These are phyloP conservation scores for Vandiemenella viatica DNA, from an alignment of 2,888 invertebrate species.

Conservation along the genomic window DNA sequence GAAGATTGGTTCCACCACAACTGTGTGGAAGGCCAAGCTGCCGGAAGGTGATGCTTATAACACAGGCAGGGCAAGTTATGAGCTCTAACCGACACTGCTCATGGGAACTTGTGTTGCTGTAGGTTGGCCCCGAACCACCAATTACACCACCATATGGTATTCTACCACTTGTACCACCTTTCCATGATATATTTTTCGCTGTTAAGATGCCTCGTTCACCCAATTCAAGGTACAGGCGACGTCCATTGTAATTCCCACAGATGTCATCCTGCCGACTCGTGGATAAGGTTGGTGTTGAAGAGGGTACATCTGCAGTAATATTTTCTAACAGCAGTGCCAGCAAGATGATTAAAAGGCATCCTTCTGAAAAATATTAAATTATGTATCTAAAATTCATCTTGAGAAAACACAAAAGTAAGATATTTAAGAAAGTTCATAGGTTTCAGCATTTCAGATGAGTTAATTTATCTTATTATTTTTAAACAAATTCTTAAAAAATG, in stretches of 20 bases:
- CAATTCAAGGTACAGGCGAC: slow-evolving; percentile 27
- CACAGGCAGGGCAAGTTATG: slow-evolving; percentile 53
- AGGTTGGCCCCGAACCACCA: background rate
- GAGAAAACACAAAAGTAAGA: no score
- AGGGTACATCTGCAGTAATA: no score
- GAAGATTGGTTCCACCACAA: slow-evolving; percentile 25
- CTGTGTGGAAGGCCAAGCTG: slow-evolving; percentile 29
- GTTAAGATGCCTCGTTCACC: slow-evolving; percentile 26
- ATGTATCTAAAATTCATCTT: no score
- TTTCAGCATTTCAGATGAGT: no score
- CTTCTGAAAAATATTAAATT: no score
- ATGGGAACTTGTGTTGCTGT: slow-evolving; percentile 16
- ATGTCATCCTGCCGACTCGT: slow-evolving; percentile 28
- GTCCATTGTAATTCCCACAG: slow-evolving; percentile 25
- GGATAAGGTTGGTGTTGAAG: no score
- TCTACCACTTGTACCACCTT: background rate
- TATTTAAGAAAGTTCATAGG: no score
- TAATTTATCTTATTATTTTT: no score
- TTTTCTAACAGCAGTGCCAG: no score
- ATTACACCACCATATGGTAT: background rate
- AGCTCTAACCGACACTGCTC: slow-evolving; percentile 47
- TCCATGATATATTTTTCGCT: slow-evolving; percentile 23
- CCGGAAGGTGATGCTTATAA: slow-evolving; percentile 38
- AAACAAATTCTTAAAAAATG: no score
- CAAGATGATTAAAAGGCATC: no score